Base-by-base conservation (phyloP, 2,113 vertebrate species). In the Hassar affinis region DNA sequence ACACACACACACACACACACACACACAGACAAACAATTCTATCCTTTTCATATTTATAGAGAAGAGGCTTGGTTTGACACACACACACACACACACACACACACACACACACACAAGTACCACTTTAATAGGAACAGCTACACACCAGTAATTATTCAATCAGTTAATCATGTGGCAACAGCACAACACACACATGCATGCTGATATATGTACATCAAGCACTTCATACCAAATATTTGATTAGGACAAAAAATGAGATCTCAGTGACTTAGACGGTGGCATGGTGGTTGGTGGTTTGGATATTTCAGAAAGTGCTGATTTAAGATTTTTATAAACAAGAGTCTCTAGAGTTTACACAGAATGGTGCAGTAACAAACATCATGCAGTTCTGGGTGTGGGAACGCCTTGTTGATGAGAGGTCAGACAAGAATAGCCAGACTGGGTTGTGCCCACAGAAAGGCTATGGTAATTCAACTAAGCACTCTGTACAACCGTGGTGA, bases 31-130 rank as follows among this genome's bases (percentile, higher is more conserved):
- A n/a, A 14, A 30, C 61, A 82, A 71, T 66, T 62, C 30, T 61
- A 79, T 69, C 49, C 75, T 80, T 71, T 82, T 56, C 59, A 47
- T 42, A 15, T 38, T 81, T 45, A 71, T 52, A 51, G 49, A 69
- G 27, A 71, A n/a, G 15, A 57, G 66, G 80, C 80, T 3, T 52
- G 59, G 57, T 27, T 76, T 72, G 77, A 62, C 52, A 80, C 69
- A 81, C 45, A 66, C 35, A 51, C 57, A 30, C 61, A 56, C 33
- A 56, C 54, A 56, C 25, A 45, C 59, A 33, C 59, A 35, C 66
- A 74, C 18, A 12, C 33, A 56, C 54, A 56, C 25, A 45, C 59
- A 33, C 59, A 35, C 66, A 74, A 10, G 12, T 49, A 18, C 6
- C 66, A 47, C 38, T n/a, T 51, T 74, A 74, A 49, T 74, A 74